A percentile compares a stretch with the other conserved stretches of the same genome.
Evolutionary conservation across 1,140 invertebrate species (phyloP).

Genomic region (Dendroctonus valens): DNA sequence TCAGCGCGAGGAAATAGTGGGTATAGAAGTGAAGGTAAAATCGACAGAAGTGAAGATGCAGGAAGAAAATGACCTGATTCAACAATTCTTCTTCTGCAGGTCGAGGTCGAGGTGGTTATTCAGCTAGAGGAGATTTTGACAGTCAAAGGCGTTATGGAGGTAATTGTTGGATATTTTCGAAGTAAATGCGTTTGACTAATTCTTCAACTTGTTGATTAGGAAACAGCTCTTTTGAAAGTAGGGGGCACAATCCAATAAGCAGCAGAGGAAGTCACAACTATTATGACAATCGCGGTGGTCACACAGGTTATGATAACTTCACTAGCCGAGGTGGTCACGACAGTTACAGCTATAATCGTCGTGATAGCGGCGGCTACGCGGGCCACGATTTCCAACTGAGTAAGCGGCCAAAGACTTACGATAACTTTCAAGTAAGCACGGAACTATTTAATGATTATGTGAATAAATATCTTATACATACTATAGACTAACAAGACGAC

Average conservation of each 20-base stretch:
- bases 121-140: slow-evolving; percentile 10
- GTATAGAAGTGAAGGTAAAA: not conserved
- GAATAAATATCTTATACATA: not conserved
- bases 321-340: slow-evolving; percentile 23
- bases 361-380: slow-evolving; percentile 40
- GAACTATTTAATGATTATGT: not conserved
- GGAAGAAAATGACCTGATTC: no score
- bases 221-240: no score
- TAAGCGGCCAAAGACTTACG: slow-evolving; percentile 47
- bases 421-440: slow-evolving; percentile 41
- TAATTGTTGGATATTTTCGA: not conserved
- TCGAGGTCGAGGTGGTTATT: slow-evolving; percentile 1
- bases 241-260: slow-evolving; percentile 1
- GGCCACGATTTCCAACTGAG: slow-evolving; percentile 41
- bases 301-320: slow-evolving; percentile 19
- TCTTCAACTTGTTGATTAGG: no score
- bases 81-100: no score
- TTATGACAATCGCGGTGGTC: slow-evolving; percentile 26
- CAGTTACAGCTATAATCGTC: slow-evolving; percentile 37
- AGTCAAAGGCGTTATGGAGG: slow-evolving; percentile 14
- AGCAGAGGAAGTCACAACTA: slow-evolving; percentile 19
- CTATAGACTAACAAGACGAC: slow-evolving; percentile 40
- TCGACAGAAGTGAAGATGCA: not conserved
- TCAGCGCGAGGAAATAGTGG: not conserved
- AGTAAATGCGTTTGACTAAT: no score